Conservation (phyloP, 2,113 vertebrate species). For the Ophthalmolycus amberensis region DNA sequence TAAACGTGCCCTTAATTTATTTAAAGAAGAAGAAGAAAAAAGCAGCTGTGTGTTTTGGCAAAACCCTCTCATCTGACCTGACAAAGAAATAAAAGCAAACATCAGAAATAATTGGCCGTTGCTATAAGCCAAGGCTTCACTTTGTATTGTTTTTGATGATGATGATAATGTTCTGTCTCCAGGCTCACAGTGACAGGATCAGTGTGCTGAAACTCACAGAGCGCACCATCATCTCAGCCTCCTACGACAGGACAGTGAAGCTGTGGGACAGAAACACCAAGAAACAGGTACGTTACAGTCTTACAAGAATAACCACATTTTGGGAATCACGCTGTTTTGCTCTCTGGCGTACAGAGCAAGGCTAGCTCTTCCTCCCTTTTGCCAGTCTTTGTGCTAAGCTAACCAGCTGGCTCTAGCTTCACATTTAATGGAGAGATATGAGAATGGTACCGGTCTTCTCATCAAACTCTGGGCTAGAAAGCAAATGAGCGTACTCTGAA, state of each 20-base stretch:
- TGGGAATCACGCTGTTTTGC: background rate
- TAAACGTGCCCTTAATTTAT: background rate
- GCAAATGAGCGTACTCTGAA: background rate
- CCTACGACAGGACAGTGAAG: conserved; percentile 81
- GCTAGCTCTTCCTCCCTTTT: background rate
- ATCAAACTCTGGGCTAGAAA: background rate
- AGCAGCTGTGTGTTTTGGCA: background rate
- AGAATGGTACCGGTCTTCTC: background rate
- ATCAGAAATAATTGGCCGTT: background rate
- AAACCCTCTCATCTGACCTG: background rate
- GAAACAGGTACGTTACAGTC: conserved; percentile 73
- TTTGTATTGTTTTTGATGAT: background rate
- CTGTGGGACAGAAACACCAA: conserved; percentile 83
- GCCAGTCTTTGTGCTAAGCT: conserved; percentile 1
- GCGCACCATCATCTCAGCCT: conserved; percentile 79
- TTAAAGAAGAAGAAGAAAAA: background rate
- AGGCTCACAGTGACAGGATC: conserved; percentile 81
- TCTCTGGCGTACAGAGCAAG: too few species aligned
- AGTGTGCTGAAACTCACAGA: conserved; percentile 76
- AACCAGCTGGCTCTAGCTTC: background rate
- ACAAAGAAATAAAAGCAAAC: background rate
- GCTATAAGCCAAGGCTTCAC: background rate
- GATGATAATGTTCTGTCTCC: conserved; percentile 17
- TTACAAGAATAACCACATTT: background rate
- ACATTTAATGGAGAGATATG: background rate